phyloP scores from a whole-genome alignment of 2,797 vertebrate genomes.

The Tarsius wallacei region DNA sequence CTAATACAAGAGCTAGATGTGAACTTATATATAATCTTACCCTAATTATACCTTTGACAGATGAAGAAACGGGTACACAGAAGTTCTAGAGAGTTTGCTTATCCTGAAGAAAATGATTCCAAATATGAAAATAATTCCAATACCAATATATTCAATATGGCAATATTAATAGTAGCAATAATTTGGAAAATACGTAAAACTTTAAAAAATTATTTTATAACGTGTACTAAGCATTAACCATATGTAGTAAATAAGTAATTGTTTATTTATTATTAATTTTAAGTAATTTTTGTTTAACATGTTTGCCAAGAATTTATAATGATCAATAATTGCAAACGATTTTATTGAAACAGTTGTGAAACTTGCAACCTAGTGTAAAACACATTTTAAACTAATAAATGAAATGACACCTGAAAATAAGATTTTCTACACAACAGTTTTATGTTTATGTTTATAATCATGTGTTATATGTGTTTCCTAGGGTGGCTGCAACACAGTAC shows the following conservation, averaged over 20 bases:
- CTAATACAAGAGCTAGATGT: not conserved
- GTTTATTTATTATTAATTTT: not conserved
- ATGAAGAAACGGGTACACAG: not conserved
- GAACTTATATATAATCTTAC: not conserved
- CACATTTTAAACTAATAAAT: not conserved
- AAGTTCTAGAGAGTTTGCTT: not conserved
- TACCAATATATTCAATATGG: not conserved
- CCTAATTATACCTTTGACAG: not conserved
- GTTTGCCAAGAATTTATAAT: not conserved
- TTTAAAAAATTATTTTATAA: not conserved
- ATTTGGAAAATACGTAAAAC: not conserved
- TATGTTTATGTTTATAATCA: not conserved
- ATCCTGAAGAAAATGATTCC: not conserved
- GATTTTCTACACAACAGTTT: not conserved
- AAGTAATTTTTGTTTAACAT: not conserved
- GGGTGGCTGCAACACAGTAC: not conserved
- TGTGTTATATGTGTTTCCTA: not conserved
- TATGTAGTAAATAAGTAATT: not conserved
- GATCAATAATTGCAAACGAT: not conserved
- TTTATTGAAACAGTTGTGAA: not conserved
- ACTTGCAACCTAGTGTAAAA: not conserved
- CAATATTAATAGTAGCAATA: not conserved
- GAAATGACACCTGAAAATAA: not conserved
- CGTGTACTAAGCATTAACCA: not conserved
- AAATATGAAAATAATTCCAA: not conserved